These are phyloP conservation scores for Drosophila rubida DNA, from an alignment of 2,888 invertebrate species.

Conservation along the genomic window DNA sequence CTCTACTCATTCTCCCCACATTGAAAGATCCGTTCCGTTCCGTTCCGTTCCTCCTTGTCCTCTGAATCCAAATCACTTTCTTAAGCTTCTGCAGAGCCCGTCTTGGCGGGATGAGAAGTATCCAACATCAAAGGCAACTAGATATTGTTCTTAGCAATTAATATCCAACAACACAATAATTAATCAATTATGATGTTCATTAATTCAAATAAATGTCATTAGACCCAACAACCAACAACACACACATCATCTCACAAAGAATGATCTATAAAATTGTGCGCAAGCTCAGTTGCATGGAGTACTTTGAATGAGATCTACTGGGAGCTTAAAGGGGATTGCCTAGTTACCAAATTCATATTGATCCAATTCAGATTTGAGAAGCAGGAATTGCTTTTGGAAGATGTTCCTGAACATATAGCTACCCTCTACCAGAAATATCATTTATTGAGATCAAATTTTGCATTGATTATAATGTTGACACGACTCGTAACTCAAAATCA, in stretches of 20 bases:
- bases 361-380: no score
- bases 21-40: slow-evolving; percentile 6
- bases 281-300: no score
- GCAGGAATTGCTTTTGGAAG: not conserved
- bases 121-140: slow-evolving; percentile 4
- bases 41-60: slow-evolving; percentile 5
- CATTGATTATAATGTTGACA: no score
- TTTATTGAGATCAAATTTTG: no score
- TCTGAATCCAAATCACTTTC: not conserved
- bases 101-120: no score
- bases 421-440: no score
- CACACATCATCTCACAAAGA: not conserved
- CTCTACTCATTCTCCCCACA: slow-evolving; percentile 28
- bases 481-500: no score
- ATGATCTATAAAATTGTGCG: not conserved
- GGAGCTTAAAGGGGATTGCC: no score
- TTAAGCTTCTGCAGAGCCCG: not conserved
- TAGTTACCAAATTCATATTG: no score
- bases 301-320: not conserved
- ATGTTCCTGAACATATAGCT: not conserved
- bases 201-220: slow-evolving; percentile 49
- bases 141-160: slow-evolving; percentile 47
- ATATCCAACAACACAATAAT: slow-evolving; percentile 24
- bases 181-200: slow-evolving; percentile 43
- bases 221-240: slow-evolving; percentile 22